phyloP scores from a whole-genome alignment of 2,888 invertebrate species.

The Pardosa pseudoannulata region DNA sequence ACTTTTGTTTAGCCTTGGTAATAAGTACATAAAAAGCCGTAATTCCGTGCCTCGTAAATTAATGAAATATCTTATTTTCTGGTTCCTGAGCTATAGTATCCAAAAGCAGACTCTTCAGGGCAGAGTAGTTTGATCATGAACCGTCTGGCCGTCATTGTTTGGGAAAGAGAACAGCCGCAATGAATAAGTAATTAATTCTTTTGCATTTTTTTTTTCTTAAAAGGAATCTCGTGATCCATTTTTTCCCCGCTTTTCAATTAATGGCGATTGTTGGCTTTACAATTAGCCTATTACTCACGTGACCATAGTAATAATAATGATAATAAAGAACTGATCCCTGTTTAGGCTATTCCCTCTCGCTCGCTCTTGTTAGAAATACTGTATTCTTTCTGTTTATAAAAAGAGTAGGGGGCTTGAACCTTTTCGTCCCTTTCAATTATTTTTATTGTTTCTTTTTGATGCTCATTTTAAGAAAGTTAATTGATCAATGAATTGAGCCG shows the following conservation, averaged over 20 bases:
- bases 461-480: slow-evolving; percentile 4
- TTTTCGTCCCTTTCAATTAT: slow-evolving; percentile 4
- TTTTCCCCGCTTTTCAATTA: slow-evolving; percentile 11
- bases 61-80: slow-evolving; percentile 7
- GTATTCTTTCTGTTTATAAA: neutral
- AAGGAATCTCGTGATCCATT: slow-evolving; percentile 11
- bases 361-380: slow-evolving; percentile 2
- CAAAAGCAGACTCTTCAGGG: neutral
- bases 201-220: slow-evolving; percentile 12
- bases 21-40: slow-evolving; percentile 3
- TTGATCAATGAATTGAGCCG: neutral
- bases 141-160: neutral
- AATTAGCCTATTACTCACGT: slow-evolving; percentile 19
- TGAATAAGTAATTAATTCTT: slow-evolving; percentile 19
- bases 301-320: slow-evolving; percentile 14
- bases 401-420: neutral
- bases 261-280: slow-evolving; percentile 19
- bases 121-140: slow-evolving; percentile 2
- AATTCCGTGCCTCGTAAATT: slow-evolving; percentile 15
- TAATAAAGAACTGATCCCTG: slow-evolving; percentile 12
- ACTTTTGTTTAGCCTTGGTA: neutral
- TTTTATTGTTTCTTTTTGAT: slow-evolving; percentile 1
- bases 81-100: neutral
- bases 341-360: neutral
- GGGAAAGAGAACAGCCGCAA: neutral